Conservation (phyloP, 1,140 invertebrate genomes). For the Anastatus disparis region DNA sequence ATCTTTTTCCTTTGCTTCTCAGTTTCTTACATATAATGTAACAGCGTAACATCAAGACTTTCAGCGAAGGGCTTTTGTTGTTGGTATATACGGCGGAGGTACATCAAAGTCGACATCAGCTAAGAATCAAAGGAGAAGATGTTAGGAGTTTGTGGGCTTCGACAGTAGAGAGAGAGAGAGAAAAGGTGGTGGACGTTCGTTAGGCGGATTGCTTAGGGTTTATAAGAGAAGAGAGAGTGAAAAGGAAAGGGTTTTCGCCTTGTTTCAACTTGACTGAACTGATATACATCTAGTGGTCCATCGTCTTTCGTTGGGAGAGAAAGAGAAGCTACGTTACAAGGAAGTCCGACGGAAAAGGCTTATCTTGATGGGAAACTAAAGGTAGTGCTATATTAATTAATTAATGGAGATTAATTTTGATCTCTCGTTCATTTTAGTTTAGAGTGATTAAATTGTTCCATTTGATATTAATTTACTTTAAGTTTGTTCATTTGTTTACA, state of each 20-base stretch:
- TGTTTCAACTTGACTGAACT: slow-evolving; percentile 9
- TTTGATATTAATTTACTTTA: too few relatives aligned
- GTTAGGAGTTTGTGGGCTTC: background rate
- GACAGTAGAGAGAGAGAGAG: background rate
- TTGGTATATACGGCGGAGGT: too few relatives aligned
- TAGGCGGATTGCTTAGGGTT: slow-evolving; percentile 7
- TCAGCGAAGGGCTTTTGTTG: slow-evolving; percentile 1
- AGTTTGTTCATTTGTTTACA: too few relatives aligned
- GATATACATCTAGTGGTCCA: background rate
- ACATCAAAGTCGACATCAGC: slow-evolving; percentile 13
- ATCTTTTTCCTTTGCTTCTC: too few relatives aligned
- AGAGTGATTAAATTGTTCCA: too few relatives aligned
- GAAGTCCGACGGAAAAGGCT: background rate
- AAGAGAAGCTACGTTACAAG: background rate
- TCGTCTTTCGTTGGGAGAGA: background rate
- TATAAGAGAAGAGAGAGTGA: too few relatives aligned
- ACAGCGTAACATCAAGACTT: too few relatives aligned
- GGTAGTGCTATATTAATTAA: too few relatives aligned
- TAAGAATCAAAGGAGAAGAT: background rate
- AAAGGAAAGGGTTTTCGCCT: slow-evolving; percentile 16
- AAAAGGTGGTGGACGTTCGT: background rate
- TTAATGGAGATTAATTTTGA: background rate
- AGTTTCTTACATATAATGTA: too few relatives aligned
- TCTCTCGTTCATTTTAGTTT: too few relatives aligned
- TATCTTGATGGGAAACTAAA: background rate